Evolutionary conservation across 2,797 vertebrate species (phyloP), one percentile per base, ranked within the genome.

Genomic region (Pipistrellus nathusii): DNA sequence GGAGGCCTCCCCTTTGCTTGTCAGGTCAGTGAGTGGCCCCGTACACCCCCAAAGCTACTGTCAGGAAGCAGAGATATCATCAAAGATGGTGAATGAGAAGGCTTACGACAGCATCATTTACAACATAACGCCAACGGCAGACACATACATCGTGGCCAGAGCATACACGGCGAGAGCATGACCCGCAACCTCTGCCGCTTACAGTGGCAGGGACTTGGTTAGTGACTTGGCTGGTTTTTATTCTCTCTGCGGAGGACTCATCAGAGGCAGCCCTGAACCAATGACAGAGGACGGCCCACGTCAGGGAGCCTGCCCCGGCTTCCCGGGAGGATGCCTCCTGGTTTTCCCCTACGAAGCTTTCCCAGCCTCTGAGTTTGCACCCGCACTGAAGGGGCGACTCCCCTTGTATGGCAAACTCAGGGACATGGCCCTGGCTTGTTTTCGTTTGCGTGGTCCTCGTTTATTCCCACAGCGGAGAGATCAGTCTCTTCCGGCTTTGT

Each of bases 91-190:
- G 46, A 35, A 55, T 3, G 8, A 44, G 35, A 46, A 85, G 48
- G 15, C 30, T 91, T 17, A 27, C 20, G 9, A 30, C 8, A 38
- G 17, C 46, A 12, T 68, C 32, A 0, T 59, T 27, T 59, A 59
- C 57, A 27, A 59, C 2, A 59, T 59, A 59, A 27, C 14, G 13
- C 57, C 57, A 27, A 13, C 4, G 25, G 25, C 0, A 2, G 57
- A 59, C 57, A 27, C 18, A 3, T 6, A n/a, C 51, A 10, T 2
- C 5, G 9, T 4, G 3, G 66, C 4, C 30, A 20, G 32, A 20
- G 14, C 14, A 25, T 5, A 2, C 2, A 1, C 0, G 20, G 38
- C 10, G 1, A 27, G 10, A 53, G 27, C 44, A 53, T 10, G 46
- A 27, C 32, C 55, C 20, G 23, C 27, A 27, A 2, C 15, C 15